Conservation (phyloP, 2,888 invertebrate genomes). For the Dynastes hyllus region DNA sequence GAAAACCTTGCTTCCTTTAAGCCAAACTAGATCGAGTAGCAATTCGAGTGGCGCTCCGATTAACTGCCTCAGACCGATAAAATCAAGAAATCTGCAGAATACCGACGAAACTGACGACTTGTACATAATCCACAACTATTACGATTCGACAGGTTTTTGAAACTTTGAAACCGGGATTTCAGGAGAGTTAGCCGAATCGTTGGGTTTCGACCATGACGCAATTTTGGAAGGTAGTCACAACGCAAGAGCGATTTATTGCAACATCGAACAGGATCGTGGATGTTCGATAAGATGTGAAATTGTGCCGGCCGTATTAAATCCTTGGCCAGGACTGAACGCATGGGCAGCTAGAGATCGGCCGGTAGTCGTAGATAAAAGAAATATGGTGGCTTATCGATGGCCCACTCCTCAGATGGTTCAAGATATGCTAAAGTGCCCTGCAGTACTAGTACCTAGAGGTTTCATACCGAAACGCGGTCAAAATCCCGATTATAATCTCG, state of each 20-base stretch:
- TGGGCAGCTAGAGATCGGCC: constrained; percentile 79
- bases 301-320: constrained; percentile 80
- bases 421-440: constrained; percentile 79
- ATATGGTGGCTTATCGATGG: constrained; percentile 79
- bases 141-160: constrained; percentile 81
- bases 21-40: constrained; percentile 69
- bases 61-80: constrained; percentile 72
- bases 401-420: constrained; percentile 80
- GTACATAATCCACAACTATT: constrained; percentile 69
- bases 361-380: constrained; percentile 73
- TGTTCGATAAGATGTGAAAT: constrained; percentile 76
- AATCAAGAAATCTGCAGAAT: constrained; percentile 66
- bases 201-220: constrained; percentile 75
- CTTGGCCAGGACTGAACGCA: constrained; percentile 83
- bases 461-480: constrained; percentile 77
- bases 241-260: constrained; percentile 80
- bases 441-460: constrained; percentile 82
- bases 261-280: constrained; percentile 70
- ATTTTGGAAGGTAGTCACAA: constrained; percentile 76
- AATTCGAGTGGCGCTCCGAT: constrained; percentile 73
- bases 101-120: constrained; percentile 61
- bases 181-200: constrained; percentile 74
- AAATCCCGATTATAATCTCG: constrained; percentile 78
- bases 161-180: no score
- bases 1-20: constrained; percentile 76